phyloP scores from a whole-genome alignment of 2,797 vertebrate genomes.

The Rhyacichthys aspro region DNA sequence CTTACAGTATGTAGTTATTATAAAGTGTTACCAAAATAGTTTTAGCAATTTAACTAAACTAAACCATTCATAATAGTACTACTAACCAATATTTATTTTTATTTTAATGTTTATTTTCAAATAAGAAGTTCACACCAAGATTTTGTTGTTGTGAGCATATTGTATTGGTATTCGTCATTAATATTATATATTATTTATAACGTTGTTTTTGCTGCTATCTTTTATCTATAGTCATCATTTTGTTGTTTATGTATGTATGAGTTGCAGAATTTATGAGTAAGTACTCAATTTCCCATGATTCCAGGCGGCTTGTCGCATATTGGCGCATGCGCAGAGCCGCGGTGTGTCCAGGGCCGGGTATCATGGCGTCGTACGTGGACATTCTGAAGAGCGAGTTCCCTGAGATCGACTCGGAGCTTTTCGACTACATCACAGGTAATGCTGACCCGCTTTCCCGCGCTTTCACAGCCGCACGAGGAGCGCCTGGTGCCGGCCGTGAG shows the following conservation, averaged over 20 bases:
- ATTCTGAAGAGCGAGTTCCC: constrained; percentile 96
- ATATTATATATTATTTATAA: no score
- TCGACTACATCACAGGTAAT: constrained; percentile 94
- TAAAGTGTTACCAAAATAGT: no score
- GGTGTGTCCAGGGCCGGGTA: constrained; percentile 62
- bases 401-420: constrained; percentile 91
- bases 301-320: constrained; percentile 29
- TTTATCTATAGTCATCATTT: neutral
- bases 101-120: no score
- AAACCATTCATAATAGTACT: no score
- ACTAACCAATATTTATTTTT: no score
- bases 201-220: no score
- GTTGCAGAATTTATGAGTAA: no score
- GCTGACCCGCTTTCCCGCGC: neutral
- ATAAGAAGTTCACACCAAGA: no score
- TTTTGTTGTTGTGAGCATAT: no score
- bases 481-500: neutral
- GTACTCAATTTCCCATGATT: constrained; percentile 59
- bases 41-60: no score
- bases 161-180: no score
- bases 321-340: constrained; percentile 58
- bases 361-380: constrained; percentile 94
- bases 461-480: neutral
- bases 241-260: neutral
- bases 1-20: no score